Percentiles rank a stretch among this genome's conserved stretches.
Conservation (phyloP, 2,113 vertebrate species). For the Saccopteryx leptura region DNA sequence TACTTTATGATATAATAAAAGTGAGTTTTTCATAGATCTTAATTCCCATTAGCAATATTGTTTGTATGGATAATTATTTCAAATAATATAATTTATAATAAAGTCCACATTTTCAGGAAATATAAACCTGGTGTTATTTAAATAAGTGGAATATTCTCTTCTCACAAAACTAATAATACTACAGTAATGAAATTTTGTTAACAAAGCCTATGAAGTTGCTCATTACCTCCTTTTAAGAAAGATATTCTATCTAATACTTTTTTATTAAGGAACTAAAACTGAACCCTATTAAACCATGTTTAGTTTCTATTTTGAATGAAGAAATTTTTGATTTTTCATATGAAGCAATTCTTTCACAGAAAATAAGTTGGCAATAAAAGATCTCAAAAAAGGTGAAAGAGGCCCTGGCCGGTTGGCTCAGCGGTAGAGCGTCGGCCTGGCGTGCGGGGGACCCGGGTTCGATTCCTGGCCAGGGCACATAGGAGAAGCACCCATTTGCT, state of each 20-base stretch:
- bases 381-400: neutral
- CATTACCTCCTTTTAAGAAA: slow-evolving; percentile 63
- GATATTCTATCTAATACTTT: slow-evolving; percentile 43
- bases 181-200: slow-evolving; percentile 63
- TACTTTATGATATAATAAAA: slow-evolving; percentile 63
- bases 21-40: slow-evolving; percentile 45
- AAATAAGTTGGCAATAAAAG: slow-evolving; percentile 41
- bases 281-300: neutral
- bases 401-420: too few relatives aligned
- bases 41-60: slow-evolving; percentile 63
- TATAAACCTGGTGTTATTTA: slow-evolving; percentile 49
- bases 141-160: slow-evolving; percentile 60
- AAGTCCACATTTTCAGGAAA: slow-evolving; percentile 56
- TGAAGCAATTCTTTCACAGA: slow-evolving; percentile 12
- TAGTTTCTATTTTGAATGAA: neutral
- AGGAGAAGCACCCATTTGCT: too few relatives aligned
- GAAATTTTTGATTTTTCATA: slow-evolving; percentile 57
- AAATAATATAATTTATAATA: slow-evolving; percentile 62
- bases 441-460: too few relatives aligned
- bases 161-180: slow-evolving; percentile 67
- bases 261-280: slow-evolving; percentile 59
- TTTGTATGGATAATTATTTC: slow-evolving; percentile 69
- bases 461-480: too few relatives aligned
- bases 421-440: too few relatives aligned
- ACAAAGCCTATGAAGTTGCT: slow-evolving; percentile 56